Evolutionary conservation across 2,113 vertebrate species (phyloP).

Genomic region (Chelonoidis abingdonii): DNA sequence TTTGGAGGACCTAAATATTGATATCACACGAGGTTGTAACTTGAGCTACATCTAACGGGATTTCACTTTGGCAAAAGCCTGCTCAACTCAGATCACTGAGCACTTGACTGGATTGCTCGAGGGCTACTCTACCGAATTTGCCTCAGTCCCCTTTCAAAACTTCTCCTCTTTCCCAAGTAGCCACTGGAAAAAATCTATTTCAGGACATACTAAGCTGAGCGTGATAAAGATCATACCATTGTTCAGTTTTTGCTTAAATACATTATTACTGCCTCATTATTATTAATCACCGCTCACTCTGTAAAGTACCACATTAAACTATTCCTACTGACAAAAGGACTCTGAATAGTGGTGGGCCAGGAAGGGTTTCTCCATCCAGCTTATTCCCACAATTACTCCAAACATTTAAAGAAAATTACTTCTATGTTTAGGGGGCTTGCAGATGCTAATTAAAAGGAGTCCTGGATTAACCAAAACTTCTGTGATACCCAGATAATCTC

Average conservation of each 20-base stretch:
- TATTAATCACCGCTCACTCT: not conserved
- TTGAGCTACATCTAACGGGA: not conserved
- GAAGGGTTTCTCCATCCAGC: not conserved
- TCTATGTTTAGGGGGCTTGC: not conserved
- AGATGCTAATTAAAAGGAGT: not conserved
- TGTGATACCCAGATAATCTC: not conserved
- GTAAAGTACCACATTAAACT: not conserved
- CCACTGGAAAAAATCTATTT: not conserved
- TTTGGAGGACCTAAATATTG: not conserved
- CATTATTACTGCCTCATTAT: not conserved
- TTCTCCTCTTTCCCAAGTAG: not conserved
- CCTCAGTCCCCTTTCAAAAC: not conserved
- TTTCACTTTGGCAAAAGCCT: not conserved
- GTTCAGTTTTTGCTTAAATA: not conserved
- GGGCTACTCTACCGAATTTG: not conserved
- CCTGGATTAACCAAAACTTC: not conserved
- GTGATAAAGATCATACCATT: not conserved
- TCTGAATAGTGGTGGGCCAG: not conserved
- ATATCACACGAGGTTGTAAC: not conserved
- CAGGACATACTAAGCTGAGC: not conserved
- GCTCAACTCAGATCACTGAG: not conserved
- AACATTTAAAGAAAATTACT: not conserved
- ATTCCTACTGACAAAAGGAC: not conserved
- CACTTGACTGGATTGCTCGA: not conserved
- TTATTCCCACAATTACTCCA: not conserved